Percentiles rank a stretch among this genome's conserved stretches.
Conservation (phyloP, 2,888 invertebrate species). For the Euspilapteryx auroguttella region DNA sequence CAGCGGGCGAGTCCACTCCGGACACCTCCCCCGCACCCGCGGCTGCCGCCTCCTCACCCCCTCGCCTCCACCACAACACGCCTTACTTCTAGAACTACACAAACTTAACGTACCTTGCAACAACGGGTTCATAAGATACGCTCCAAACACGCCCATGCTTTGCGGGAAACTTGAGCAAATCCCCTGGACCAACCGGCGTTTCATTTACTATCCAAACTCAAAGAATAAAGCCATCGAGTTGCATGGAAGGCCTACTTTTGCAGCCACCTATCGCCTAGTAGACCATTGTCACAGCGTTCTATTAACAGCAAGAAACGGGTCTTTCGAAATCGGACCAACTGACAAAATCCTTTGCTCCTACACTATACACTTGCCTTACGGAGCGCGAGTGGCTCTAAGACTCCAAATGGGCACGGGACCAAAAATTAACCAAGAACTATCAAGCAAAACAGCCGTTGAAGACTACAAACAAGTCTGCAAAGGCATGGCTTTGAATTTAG, state of each 20-base stretch:
- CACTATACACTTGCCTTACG: conserved; percentile 70
- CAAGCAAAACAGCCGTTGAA: conserved; percentile 33
- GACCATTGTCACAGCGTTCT: conserved; percentile 75
- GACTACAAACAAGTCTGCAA: conserved; percentile 41
- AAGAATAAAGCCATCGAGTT: conserved; percentile 57
- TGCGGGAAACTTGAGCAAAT: conserved; percentile 76
- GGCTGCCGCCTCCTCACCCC: conserved; percentile 63
- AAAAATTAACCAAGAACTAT: conserved; percentile 27
- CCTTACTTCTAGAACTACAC: conserved; percentile 66
- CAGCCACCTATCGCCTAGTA: conserved; percentile 66
- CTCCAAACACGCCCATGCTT: conserved; percentile 47
- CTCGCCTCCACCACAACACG: conserved; percentile 35
- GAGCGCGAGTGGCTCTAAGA: conserved; percentile 67
- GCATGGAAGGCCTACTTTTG: conserved; percentile 67
- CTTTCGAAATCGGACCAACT: conserved; percentile 65
- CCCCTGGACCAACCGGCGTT: conserved; percentile 53
- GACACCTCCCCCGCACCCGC: conserved; percentile 47
- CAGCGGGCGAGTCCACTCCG: conserved; percentile 50
- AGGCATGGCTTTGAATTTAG: conserved; percentile 59
- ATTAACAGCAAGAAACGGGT: conserved; percentile 64
- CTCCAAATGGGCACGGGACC: conserved; percentile 58
- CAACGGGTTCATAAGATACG: conserved; percentile 62
- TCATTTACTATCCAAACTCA: conserved; percentile 55
- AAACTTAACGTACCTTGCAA: conserved; percentile 72
- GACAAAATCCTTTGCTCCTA: conserved; percentile 67